Evolutionary conservation across 2,113 vertebrate species (phyloP).

Genomic region (Tangachromis dhanisi): DNA sequence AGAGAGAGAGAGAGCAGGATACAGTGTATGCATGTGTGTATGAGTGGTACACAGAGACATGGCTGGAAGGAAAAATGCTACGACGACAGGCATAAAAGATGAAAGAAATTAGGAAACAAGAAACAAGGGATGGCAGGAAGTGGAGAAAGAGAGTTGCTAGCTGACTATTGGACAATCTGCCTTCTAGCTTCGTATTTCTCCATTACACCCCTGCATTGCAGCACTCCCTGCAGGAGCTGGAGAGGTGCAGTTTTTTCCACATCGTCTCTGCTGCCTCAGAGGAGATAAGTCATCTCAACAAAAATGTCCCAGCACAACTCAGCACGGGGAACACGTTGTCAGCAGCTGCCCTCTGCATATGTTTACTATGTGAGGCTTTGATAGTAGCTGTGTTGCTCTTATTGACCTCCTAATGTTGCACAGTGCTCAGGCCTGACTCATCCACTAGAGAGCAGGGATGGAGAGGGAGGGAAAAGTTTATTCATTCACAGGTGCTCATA

Average conservation of each 20-base stretch:
- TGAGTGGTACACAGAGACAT: background rate
- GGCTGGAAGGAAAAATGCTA: background rate
- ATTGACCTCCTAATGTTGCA: background rate
- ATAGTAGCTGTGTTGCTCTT: background rate
- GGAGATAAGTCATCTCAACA: constrained; percentile 15
- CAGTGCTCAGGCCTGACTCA: background rate
- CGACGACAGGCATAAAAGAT: background rate
- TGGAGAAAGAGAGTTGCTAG: background rate
- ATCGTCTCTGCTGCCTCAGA: constrained; percentile 29
- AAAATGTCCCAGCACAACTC: constrained; percentile 17
- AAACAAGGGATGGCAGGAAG: background rate
- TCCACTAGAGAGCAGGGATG: background rate
- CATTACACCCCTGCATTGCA: constrained; percentile 70
- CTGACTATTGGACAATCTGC: constrained; percentile 8
- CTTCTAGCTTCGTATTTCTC: constrained; percentile 33
- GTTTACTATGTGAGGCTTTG: background rate
- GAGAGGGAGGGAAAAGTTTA: background rate
- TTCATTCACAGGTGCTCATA: background rate
- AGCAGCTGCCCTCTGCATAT: background rate
- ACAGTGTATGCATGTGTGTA: background rate
- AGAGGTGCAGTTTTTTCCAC: constrained; percentile 49
- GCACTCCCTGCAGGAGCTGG: constrained; percentile 59
- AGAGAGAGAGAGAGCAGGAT: background rate
- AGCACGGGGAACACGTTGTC: background rate
- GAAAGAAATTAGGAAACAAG: background rate